Conservation (phyloP, 2,113 vertebrate species). For the Ranitomeya imitator region DNA sequence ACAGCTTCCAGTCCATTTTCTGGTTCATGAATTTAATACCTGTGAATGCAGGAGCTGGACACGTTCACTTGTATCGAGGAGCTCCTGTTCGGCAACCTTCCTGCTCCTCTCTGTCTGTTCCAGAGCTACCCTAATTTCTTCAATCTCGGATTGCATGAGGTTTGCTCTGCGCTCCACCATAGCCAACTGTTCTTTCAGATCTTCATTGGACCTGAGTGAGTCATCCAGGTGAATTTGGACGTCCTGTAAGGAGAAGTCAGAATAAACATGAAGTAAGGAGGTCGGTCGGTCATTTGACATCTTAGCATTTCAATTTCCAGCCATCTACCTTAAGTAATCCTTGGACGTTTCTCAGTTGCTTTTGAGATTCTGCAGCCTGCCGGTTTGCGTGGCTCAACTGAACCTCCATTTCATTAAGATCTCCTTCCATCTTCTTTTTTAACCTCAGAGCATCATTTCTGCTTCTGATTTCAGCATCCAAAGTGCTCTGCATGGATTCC, state of each 20-base stretch:
- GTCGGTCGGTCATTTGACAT: too few relatives aligned
- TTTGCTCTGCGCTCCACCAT: conserved; percentile 74
- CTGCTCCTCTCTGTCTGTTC: conserved; percentile 83
- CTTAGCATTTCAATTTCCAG: not conserved
- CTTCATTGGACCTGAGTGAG: conserved; percentile 72
- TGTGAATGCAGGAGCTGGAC: conserved; percentile 81
- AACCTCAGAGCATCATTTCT: conserved; percentile 73
- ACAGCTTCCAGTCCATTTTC: not conserved
- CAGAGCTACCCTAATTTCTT: conserved; percentile 77
- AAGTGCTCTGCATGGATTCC: conserved; percentile 69
- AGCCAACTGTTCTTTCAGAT: conserved; percentile 81
- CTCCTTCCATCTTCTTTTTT: conserved; percentile 76
- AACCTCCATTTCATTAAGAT: conserved; percentile 78
- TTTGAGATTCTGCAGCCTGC: conserved; percentile 75
- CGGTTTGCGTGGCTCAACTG: conserved; percentile 73
- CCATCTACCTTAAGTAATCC: conserved; percentile 72
- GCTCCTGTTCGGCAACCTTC: conserved; percentile 79
- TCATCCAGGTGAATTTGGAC: conserved; percentile 86
- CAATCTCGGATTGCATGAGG: conserved; percentile 78
- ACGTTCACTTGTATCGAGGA: conserved; percentile 79
- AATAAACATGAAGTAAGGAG: not conserved
- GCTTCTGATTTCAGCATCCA: conserved; percentile 71
- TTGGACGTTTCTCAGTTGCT: conserved; percentile 73
- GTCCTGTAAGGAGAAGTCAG: conserved; percentile 69
- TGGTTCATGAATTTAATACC: conserved; percentile 62